A percentile compares a stretch with the other conserved stretches of the same genome.
Evolutionary conservation across 53 echinoderm and acorn worm genomes (phyloP).

Genomic region (Apostichopus leukothele): DNA sequence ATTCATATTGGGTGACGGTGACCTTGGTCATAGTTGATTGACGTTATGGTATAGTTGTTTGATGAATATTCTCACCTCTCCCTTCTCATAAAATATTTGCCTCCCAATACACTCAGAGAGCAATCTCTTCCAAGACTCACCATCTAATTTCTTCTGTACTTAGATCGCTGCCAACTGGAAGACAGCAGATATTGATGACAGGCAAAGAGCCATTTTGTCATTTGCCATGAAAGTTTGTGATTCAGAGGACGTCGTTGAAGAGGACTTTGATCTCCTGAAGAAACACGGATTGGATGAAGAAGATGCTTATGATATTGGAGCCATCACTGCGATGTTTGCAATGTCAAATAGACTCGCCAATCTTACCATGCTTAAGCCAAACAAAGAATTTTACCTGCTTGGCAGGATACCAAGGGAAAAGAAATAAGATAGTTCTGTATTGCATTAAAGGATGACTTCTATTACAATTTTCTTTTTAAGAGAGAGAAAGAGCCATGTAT

Average conservation of each 20-base stretch:
- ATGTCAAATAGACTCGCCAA: constrained; percentile 94
- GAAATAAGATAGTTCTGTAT: not conserved
- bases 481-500: too few species aligned
- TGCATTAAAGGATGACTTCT: too few species aligned
- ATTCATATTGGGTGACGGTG: too few species aligned
- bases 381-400: constrained; percentile 85
- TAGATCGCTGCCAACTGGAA: constrained; percentile 82
- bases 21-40: too few species aligned
- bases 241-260: constrained; percentile 65
- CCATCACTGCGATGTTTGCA: constrained; percentile 83
- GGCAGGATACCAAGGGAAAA: constrained; percentile 83
- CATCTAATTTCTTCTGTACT: not conserved
- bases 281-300: constrained; percentile 88
- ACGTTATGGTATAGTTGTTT: too few species aligned
- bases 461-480: too few species aligned
- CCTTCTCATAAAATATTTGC: too few species aligned
- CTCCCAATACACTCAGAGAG: too few species aligned
- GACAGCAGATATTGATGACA: constrained; percentile 69
- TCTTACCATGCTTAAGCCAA: constrained; percentile 75
- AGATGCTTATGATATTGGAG: constrained; percentile 94
- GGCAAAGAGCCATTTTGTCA: constrained; percentile 78
- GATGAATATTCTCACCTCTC: too few species aligned
- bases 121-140: too few species aligned
- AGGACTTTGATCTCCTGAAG: constrained; percentile 73
- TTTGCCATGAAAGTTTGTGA: constrained; percentile 92